Conservation (phyloP, 2,797 vertebrate genomes). For the Chaetophractus vellerosus region DNA sequence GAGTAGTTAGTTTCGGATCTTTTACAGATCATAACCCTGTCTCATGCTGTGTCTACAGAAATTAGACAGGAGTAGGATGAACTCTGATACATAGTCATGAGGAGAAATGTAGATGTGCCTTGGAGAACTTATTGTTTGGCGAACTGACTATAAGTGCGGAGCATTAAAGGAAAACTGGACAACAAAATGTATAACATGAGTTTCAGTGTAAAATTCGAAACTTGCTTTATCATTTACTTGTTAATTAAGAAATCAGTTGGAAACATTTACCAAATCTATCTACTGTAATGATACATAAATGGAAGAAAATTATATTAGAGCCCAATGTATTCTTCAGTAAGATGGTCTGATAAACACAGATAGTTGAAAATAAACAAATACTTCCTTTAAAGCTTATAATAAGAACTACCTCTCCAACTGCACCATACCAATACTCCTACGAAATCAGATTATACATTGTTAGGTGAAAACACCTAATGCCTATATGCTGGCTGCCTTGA, state of each 20-base stretch:
- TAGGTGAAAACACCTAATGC: background rate
- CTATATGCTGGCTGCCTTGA: background rate
- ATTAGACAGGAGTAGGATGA: background rate
- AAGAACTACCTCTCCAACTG: background rate
- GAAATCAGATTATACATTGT: background rate
- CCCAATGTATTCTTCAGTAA: conserved; percentile 14
- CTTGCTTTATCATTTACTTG: conserved; percentile 39
- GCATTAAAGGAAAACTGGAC: background rate
- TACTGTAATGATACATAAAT: background rate
- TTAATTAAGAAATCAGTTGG: conserved; percentile 42
- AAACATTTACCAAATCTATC: conserved; percentile 17
- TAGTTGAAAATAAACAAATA: no score
- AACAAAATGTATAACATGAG: background rate
- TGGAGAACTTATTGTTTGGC: background rate
- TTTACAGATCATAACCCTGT: background rate
- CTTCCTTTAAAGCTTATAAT: background rate
- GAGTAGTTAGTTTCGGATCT: background rate
- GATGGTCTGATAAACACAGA: background rate
- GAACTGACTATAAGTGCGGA: background rate
- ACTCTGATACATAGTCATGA: background rate
- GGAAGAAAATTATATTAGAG: background rate
- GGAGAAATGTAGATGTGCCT: background rate
- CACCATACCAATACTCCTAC: background rate
- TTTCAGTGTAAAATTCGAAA: background rate
- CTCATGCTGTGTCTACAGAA: background rate